These are phyloP conservation scores for Psix sp. DNA, from an alignment of 1,140 invertebrate genomes.

Conservation along the genomic window DNA sequence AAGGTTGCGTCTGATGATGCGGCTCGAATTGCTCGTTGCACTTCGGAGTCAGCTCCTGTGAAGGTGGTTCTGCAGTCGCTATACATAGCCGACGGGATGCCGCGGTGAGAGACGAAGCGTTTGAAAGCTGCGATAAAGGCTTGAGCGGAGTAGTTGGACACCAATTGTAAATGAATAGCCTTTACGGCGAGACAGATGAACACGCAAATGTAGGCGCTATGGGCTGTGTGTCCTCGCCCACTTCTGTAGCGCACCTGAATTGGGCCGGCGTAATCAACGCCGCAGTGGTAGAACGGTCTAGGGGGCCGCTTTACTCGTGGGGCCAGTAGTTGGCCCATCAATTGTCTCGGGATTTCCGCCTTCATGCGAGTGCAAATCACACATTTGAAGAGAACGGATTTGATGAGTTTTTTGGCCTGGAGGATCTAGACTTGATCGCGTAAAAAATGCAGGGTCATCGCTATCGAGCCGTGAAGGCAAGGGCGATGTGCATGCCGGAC, in stretches of 20 bases:
- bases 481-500: too few relatives aligned
- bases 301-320: background rate
- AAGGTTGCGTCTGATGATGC: background rate
- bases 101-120: background rate
- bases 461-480: too few relatives aligned
- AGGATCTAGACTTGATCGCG: background rate
- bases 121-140: background rate
- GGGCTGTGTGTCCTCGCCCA: background rate
- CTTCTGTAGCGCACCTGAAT: background rate
- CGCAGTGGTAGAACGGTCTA: background rate
- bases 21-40: background rate
- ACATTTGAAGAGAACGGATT: background rate
- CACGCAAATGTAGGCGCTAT: background rate
- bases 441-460: too few relatives aligned
- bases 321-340: background rate
- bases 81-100: background rate
- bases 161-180: constrained; percentile 1
- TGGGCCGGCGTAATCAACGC: background rate
- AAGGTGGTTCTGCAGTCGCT: background rate
- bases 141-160: background rate
- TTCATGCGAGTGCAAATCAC: background rate
- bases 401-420: background rate
- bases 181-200: background rate
- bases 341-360: background rate
- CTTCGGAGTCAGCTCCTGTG: background rate